Percentiles rank a stretch among this genome's conserved stretches.
phyloP scores from a whole-genome alignment of 2,797 vertebrate genomes.

The Enteromius unitaeniatus region DNA sequence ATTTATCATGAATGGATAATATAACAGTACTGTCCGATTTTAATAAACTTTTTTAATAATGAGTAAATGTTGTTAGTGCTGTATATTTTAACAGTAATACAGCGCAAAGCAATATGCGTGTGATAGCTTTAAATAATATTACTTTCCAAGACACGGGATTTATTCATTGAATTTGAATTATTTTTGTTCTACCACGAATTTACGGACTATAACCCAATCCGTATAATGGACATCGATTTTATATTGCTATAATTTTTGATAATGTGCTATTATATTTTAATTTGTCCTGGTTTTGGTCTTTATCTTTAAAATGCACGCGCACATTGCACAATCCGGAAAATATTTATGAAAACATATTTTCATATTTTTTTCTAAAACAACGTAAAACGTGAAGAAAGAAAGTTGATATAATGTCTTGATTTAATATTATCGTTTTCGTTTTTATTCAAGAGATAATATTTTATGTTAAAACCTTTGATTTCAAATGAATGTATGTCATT shows the following conservation, averaged over 20 bases:
- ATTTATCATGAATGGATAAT: neutral
- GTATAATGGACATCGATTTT: neutral
- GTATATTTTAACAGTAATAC: neutral
- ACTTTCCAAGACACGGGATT: neutral
- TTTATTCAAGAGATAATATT: neutral
- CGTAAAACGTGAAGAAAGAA: neutral
- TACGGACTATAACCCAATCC: neutral
- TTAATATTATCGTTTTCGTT: neutral
- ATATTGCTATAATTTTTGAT: neutral
- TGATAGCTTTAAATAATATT: neutral
- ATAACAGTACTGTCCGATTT: neutral
- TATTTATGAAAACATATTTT: neutral
- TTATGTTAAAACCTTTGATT: neutral
- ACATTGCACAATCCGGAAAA: neutral
- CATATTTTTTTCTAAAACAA: neutral
- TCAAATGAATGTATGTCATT: neutral
- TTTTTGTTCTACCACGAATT: neutral
- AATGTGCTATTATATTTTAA: neutral
- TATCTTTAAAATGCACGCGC: neutral
- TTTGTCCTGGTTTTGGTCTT: neutral
- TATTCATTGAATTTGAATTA: neutral
- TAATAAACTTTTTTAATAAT: neutral
- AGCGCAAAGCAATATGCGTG: neutral
- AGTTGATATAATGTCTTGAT: neutral
- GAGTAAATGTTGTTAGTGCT: neutral